A percentile compares a stretch with the other conserved stretches of the same genome.
These are phyloP conservation scores for Yponomeuta plumbellus DNA, from an alignment of 2,888 invertebrate genomes.

Conservation along the genomic window DNA sequence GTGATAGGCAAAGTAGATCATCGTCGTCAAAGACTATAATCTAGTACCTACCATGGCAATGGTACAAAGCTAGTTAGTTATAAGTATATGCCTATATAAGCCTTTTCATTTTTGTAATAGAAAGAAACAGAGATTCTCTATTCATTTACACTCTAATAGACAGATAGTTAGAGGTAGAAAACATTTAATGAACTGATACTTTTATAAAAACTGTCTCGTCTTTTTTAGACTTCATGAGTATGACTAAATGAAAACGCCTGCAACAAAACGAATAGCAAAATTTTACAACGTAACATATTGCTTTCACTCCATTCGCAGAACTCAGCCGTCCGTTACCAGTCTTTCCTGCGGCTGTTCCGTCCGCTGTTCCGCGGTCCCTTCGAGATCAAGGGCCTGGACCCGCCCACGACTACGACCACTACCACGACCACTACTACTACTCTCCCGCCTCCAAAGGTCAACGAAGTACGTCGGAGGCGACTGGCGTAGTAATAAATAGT, in stretches of 20 bases:
- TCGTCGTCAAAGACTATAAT: no score
- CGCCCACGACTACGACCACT: conserved; percentile 70
- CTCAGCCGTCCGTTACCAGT: conserved; percentile 84
- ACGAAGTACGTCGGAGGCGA: conserved; percentile 13
- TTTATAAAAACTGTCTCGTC: no score
- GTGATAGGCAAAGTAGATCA: no score
- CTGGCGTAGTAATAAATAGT: not conserved
- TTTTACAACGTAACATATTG: not conserved
- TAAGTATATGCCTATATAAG: no score
- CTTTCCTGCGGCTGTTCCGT: conserved; percentile 83
- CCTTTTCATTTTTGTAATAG: no score
- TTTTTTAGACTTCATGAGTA: no score
- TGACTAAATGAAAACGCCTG: not conserved
- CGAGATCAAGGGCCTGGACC: conserved; percentile 83
- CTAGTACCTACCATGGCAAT: no score
- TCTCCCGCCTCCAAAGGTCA: conserved; percentile 17
- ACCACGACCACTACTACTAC: conserved; percentile 28
- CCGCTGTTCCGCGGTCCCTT: conserved; percentile 84
- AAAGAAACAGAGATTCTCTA: no score
- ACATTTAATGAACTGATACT: no score
- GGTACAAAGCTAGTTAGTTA: no score
- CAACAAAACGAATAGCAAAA: not conserved
- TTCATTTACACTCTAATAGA: no score
- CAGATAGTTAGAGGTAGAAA: no score
- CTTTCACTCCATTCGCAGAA: conserved; percentile 69